phyloP scores from a whole-genome alignment of 1,140 invertebrate genomes.

The Sweltsa coloradensis region DNA sequence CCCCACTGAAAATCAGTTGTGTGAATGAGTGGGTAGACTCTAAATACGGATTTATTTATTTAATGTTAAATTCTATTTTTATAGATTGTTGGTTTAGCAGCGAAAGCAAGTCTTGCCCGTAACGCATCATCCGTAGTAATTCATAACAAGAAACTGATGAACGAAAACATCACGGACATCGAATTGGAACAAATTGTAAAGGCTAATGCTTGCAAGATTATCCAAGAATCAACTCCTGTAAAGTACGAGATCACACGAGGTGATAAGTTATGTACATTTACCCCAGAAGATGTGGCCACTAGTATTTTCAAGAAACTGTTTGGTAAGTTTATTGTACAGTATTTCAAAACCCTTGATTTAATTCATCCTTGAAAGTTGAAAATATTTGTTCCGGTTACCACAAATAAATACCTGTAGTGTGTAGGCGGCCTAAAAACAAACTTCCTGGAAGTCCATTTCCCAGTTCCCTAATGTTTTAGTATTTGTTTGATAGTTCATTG shows the following conservation, averaged over 20 bases:
- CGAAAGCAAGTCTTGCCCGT: constrained; percentile 53
- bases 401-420: no score
- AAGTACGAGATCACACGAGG: constrained; percentile 43
- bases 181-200: constrained; percentile 34
- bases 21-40: no score
- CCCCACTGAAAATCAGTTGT: no score
- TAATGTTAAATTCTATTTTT: constrained; percentile 19
- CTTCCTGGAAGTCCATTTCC: no score
- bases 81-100: constrained; percentile 51
- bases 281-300: constrained; percentile 46
- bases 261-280: constrained; percentile 37
- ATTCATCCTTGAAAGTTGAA: no score
- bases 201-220: constrained; percentile 38
- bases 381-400: no score
- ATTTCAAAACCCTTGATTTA: no score
- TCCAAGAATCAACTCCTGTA: constrained; percentile 30
- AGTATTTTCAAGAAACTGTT: constrained; percentile 47
- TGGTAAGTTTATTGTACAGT: no score
- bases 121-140: constrained; percentile 47
- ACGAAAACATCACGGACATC: constrained; percentile 35
- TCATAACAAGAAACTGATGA: constrained; percentile 51
- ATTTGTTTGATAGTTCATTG: no score
- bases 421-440: no score
- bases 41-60: no score
- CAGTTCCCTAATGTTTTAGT: no score